These are phyloP conservation scores for Heliocidaris tuberculata DNA, from an alignment of 35 echinoderm and acorn worm species.

Conservation along the genomic window DNA sequence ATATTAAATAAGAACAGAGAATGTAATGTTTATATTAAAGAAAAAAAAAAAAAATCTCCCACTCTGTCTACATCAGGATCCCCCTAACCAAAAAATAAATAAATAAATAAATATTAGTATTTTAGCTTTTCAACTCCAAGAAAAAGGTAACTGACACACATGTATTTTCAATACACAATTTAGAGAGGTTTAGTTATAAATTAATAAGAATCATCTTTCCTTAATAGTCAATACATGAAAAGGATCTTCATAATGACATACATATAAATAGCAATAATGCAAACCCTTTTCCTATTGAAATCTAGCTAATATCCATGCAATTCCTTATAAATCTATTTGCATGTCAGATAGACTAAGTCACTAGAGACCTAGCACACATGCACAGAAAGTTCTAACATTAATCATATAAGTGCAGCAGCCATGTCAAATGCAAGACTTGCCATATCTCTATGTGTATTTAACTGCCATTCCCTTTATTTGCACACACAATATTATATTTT, in stretches of 20 bases:
- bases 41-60: neutral
- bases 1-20: too few relatives aligned
- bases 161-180: neutral
- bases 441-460: neutral
- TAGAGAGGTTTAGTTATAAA: neutral
- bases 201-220: neutral
- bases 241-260: neutral
- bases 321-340: neutral
- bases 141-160: neutral
- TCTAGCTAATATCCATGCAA: neutral
- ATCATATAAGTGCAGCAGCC: neutral
- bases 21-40: too few relatives aligned
- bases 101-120: neutral
- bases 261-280: neutral
- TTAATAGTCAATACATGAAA: neutral
- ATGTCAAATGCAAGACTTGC: neutral
- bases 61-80: neutral
- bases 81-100: neutral
- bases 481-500: neutral
- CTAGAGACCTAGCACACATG: neutral
- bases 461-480: neutral
- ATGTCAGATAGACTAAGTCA: neutral
- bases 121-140: neutral
- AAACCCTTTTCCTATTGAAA: neutral
- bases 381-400: neutral